These are phyloP conservation scores for Hypomecis punctinalis DNA, from an alignment of 2,888 invertebrate species.

Conservation along the genomic window DNA sequence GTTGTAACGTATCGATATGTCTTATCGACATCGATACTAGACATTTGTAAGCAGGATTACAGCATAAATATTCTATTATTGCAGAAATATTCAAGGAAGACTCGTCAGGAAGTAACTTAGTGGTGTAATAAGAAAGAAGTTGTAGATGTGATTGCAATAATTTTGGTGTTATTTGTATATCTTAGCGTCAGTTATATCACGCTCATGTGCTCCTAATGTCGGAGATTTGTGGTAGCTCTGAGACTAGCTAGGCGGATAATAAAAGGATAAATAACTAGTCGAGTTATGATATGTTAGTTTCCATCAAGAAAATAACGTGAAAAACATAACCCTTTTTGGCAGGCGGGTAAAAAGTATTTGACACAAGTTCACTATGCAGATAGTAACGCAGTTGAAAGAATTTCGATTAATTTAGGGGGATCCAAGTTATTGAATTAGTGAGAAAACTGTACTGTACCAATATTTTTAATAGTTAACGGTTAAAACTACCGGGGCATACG, in stretches of 20 bases:
- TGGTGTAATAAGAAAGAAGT: constrained; percentile 13
- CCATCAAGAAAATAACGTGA: too few relatives aligned
- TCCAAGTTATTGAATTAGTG: too few relatives aligned
- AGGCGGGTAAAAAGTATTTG: too few relatives aligned
- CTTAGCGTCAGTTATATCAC: background rate
- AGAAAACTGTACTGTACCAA: too few relatives aligned
- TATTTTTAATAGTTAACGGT: too few relatives aligned
- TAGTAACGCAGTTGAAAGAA: too few relatives aligned
- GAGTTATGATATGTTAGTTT: background rate
- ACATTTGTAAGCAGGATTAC: constrained; percentile 11
- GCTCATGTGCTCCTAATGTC: background rate
- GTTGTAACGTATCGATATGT: constrained; percentile 11
- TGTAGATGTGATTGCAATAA: constrained; percentile 17
- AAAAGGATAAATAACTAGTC: background rate
- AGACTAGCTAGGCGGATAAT: background rate
- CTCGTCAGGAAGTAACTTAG: constrained; percentile 4
- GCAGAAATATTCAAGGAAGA: constrained; percentile 9
- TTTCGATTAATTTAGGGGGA: too few relatives aligned
- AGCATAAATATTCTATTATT: constrained; percentile 9
- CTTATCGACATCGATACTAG: constrained; percentile 13
- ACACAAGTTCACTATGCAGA: too few relatives aligned
- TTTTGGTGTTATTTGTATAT: constrained; percentile 4
- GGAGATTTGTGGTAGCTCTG: background rate
- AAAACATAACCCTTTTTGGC: too few relatives aligned
- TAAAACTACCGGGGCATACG: too few relatives aligned